Conservation (phyloP, 2,113 vertebrate species). For the Ptilorrhoa leucosticta region DNA sequence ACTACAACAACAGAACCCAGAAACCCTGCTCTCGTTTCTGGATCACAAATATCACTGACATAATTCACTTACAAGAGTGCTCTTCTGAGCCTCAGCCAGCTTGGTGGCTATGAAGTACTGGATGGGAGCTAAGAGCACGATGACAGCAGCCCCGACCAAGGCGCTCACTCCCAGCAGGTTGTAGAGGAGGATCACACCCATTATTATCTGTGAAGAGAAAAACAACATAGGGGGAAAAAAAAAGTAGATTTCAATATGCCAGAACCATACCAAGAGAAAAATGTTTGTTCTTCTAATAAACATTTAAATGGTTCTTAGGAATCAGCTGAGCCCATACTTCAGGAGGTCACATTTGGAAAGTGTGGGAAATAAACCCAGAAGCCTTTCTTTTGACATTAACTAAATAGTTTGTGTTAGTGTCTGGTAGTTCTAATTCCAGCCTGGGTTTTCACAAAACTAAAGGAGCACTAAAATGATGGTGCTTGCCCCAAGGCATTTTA, state of each 20-base stretch:
- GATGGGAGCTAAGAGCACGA: conserved; percentile 89
- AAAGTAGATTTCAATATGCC: background rate
- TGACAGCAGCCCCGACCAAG: conserved; percentile 88
- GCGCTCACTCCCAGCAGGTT: conserved; percentile 84
- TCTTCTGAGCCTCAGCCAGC: conserved; percentile 93
- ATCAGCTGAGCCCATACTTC: background rate
- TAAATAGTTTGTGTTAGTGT: background rate
- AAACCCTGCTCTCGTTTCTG: background rate
- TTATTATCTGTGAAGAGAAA: conserved; percentile 84
- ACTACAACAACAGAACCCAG: background rate
- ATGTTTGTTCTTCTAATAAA: background rate
- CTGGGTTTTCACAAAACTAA: background rate
- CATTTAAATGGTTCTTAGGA: background rate
- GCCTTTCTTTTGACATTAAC: background rate
- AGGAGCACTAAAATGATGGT: background rate
- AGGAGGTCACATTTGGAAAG: background rate
- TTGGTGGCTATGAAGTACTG: conserved; percentile 98
- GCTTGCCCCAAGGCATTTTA: background rate
- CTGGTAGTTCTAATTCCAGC: background rate
- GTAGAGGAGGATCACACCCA: conserved; percentile 95
- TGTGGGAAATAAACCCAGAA: conserved; percentile 19
- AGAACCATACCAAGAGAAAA: background rate
- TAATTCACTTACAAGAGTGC: conserved; percentile 83
- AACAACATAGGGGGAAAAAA: background rate
- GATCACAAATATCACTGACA: background rate